A percentile compares a stretch with the other conserved stretches of the same genome.
phyloP scores from a whole-genome alignment of 2,113 vertebrate species.

The Conger conger region DNA sequence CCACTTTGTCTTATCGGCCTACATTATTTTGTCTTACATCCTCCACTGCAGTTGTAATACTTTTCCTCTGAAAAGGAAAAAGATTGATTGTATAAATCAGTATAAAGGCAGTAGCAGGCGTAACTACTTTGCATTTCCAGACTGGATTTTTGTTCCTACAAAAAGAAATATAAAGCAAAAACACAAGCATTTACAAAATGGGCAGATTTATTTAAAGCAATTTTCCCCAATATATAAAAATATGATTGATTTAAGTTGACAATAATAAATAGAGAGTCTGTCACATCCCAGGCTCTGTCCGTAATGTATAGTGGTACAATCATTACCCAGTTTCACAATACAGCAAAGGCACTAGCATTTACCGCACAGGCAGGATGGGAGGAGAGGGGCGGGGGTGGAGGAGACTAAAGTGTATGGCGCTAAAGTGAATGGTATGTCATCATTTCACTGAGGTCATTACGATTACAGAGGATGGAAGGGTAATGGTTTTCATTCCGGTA shows the following conservation, averaged over 20 bases:
- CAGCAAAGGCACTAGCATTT: conserved; percentile 78
- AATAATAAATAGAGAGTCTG: conserved; percentile 75
- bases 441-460: neutral
- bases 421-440: conserved; percentile 2
- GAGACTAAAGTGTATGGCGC: neutral
- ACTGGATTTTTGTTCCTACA: neutral
- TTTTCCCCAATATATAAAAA: conserved; percentile 75
- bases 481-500: neutral
- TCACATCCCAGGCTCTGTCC: conserved; percentile 58
- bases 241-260: conserved; percentile 76
- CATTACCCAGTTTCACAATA: conserved; percentile 72
- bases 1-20: neutral
- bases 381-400: conserved; percentile 18
- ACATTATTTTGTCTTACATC: neutral
- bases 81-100: too few species aligned
- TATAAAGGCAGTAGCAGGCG: too few species aligned
- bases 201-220: conserved; percentile 78
- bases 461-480: neutral
- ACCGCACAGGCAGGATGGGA: conserved; percentile 58
- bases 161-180: conserved; percentile 9
- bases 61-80: too few species aligned
- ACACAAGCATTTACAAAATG: conserved; percentile 58
- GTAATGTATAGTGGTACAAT: conserved; percentile 69
- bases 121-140: too few species aligned
- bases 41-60: neutral